These are phyloP conservation scores for Ailuropoda melanoleuca DNA, from an alignment of 2,113 vertebrate species.

Conservation along the genomic window DNA sequence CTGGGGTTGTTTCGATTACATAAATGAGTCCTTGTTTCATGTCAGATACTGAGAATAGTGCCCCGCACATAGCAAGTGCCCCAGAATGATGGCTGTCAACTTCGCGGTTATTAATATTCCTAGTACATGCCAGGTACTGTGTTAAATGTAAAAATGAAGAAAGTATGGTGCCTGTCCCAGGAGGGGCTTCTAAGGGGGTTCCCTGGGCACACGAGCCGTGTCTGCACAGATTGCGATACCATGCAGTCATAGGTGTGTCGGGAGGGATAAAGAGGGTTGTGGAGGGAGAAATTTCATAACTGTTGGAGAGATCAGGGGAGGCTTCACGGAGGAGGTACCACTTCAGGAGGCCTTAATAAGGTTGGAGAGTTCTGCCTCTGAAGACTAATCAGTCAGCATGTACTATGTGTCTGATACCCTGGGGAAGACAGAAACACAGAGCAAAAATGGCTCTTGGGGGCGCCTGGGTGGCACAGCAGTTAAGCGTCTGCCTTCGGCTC, in stretches of 20 bases:
- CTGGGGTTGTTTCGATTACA: background rate
- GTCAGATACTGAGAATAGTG: background rate
- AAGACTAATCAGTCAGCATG: background rate
- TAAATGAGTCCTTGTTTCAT: background rate
- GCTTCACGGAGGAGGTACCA: background rate
- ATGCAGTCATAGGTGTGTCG: background rate
- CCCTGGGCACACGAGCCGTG: background rate
- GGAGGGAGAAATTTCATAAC: background rate
- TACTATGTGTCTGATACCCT: background rate
- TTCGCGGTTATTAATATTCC: background rate
- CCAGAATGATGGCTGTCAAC: background rate
- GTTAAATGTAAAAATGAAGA: background rate
- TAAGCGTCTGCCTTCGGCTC: too few species aligned
- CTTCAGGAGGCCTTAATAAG: background rate
- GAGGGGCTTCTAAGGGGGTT: background rate
- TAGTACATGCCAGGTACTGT: background rate
- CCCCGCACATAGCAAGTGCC: background rate
- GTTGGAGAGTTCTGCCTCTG: background rate
- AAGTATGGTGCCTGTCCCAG: accelerated
- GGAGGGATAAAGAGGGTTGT: background rate
- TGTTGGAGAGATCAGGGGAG: background rate
- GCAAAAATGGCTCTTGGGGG: background rate
- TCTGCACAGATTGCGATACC: background rate
- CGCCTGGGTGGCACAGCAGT: too few species aligned
- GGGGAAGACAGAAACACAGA: background rate